Percentiles rank a stretch among this genome's conserved stretches.
Conservation (phyloP, 2,888 invertebrate species). For the Ectobius pallidus region DNA sequence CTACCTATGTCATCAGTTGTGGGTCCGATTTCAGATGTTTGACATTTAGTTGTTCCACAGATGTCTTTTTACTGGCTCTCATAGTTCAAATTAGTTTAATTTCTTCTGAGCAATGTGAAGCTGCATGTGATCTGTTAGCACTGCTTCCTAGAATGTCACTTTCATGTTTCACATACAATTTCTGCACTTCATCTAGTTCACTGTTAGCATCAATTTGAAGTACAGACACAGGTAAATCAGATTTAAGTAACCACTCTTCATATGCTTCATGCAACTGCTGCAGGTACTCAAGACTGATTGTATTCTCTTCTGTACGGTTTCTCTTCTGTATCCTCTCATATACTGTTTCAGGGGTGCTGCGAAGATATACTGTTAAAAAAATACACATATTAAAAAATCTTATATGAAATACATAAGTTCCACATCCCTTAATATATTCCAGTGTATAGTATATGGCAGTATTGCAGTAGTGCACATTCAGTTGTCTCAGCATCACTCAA, state of each 20-base stretch:
- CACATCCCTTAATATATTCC: background rate
- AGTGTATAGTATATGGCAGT: slow-evolving; percentile 5
- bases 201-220: slow-evolving; percentile 54
- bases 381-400: no score
- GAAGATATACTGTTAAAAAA: slow-evolving; percentile 53
- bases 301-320: slow-evolving; percentile 54
- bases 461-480: no score
- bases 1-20: no score
- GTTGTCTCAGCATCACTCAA: no score
- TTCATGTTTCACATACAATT: slow-evolving; percentile 13
- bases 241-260: slow-evolving; percentile 56
- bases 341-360: slow-evolving; percentile 54
- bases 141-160: slow-evolving; percentile 26
- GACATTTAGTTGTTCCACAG: no score
- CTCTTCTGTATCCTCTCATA: slow-evolving; percentile 54
- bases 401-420: background rate
- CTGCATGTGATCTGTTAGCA: background rate
- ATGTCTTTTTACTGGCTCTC: no score
- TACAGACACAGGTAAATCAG: slow-evolving; percentile 47
- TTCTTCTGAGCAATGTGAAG: no score
- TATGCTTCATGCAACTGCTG: slow-evolving; percentile 55
- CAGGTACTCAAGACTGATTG: slow-evolving; percentile 53
- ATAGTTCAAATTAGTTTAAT: no score
- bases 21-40: no score
- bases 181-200: slow-evolving; percentile 46